Conservation (phyloP, 1,140 invertebrate genomes). For the Aleiodes sp. region DNA sequence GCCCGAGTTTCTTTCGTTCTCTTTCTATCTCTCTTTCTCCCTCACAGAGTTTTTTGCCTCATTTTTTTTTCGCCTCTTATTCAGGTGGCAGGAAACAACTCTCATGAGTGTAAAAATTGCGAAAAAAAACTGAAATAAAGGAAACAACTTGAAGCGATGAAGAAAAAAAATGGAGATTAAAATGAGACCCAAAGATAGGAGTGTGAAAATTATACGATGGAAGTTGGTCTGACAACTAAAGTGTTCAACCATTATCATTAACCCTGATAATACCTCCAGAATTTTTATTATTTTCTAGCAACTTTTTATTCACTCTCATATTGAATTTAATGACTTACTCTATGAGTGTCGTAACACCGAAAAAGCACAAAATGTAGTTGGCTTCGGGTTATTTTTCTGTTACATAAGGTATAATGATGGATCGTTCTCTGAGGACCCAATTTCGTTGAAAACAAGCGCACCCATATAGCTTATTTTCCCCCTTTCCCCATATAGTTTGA, state of each 20-base stretch:
- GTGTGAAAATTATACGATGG: too few species aligned
- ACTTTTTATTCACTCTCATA: neutral
- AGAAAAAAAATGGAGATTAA: neutral
- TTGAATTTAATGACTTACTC: neutral
- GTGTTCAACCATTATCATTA: neutral
- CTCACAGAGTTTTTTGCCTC: neutral
- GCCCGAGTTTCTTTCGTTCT: neutral
- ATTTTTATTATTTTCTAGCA: neutral
- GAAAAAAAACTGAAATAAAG: too few species aligned
- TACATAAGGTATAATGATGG: neutral
- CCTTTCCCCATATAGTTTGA: neutral
- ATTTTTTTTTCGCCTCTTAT: neutral
- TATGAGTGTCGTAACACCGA: neutral
- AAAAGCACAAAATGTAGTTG: neutral
- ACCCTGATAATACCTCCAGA: neutral
- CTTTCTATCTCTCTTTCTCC: too few species aligned
- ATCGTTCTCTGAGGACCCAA: neutral
- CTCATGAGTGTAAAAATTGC: too few species aligned
- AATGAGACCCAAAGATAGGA: too few species aligned
- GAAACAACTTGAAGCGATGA: too few species aligned
- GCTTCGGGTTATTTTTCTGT: too few species aligned
- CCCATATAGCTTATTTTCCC: neutral
- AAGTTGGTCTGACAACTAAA: too few species aligned
- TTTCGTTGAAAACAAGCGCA: conserved; percentile 1
- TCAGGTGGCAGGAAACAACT: too few species aligned